Evolutionary conservation across 1,140 invertebrate genomes (phyloP), one percentile per base, ranked within the genome.

Genomic region (Diabrotica undecimpunctata): DNA sequence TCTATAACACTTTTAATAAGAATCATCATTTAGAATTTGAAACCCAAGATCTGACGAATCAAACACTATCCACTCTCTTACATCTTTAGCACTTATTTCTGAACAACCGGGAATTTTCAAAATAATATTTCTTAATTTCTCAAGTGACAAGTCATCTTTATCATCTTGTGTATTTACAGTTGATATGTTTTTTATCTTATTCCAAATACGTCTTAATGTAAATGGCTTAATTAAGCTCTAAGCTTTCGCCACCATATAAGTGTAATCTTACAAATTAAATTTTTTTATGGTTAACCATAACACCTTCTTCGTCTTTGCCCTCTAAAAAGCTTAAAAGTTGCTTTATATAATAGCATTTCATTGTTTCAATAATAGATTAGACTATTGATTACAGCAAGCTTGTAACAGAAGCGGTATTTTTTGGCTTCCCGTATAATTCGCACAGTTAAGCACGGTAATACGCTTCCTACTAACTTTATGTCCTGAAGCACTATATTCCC

Each of bases 401-500:
- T 53, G 10, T 52, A 70, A 35, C 7, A 68, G 53, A n/a, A 64
- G 64, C 10, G 50, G 37, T 14, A 68, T 13, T 14, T 66, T 56
- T 46, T 62, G 61, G 12, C 12, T 61, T 11, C 67, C 67, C 55
- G 38, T 36, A 5, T 61, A 52, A 37, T 69, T 70, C 6, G 14
- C 25, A 50, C 61, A 62, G 51, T 14, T 10, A 37, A 54, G 52
- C 11, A 55, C 9, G 14, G 56, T 65, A 53, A 67, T 13, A 5
- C 54, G 59, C 9, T 67, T 59, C 51, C 65, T 57, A 38, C 25
- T 25, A 36, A 41, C 9, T 41, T 46, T 46, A 46, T 46, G 11
- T 46, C 39, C 39, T 46, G 39, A 10, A 46, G 39, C 39, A 8
- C 7, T 52, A 38, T 61, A 11, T 65, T 68, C 66, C 7, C 38